Evolutionary conservation across 2,888 invertebrate genomes (phyloP), one percentile per base, ranked within the genome.

Genomic region (Clepsis dumicolana): DNA sequence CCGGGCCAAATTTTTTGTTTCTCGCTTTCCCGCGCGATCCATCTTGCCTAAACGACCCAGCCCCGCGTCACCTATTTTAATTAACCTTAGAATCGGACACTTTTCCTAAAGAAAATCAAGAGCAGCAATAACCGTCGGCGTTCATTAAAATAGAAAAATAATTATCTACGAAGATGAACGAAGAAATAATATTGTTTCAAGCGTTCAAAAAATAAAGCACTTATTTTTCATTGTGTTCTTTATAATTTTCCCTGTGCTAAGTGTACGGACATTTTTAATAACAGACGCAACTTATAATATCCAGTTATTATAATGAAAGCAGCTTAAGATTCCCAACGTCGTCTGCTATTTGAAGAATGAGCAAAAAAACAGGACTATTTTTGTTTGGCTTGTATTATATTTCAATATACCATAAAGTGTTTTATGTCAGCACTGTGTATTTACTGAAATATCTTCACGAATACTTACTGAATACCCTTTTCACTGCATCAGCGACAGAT

Each of bases 51-150:
- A 56, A 56, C 44, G 67, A 59, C 32, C 52, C 63, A 54, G 50
- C 70, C 70, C 66, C 74, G 74, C 74, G 80, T 75, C 77, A 77
- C 78, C 77, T 75, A 75, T 81, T 82, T 84, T 84, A 86, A 86
- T 87, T 84, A 84, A 81, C 79, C 72, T 73, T 70, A 65, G 71
- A 50, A 71, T 70, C 72, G 57, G 32, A 67, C 70, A 65, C 41
- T 41, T 73, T 80, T 77, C 75, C 65, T 24, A 18, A n/a, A 65
- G 48, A 25, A 57, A 60, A 57, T 62, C 50, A 32, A 12, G 29
- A 53, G 48, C 18, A 38, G 48, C 18, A 38, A 50, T 52, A 52
- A 60, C 25, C 16, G 67, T 52, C 41, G 29, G 16, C 61, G 25
- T 29, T 59, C 52, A 59, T 68, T 68, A 62, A 63, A 68, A 59